Base-by-base conservation (phyloP, 2,797 vertebrate genomes). In the Petrocephalus schoutedeni region DNA sequence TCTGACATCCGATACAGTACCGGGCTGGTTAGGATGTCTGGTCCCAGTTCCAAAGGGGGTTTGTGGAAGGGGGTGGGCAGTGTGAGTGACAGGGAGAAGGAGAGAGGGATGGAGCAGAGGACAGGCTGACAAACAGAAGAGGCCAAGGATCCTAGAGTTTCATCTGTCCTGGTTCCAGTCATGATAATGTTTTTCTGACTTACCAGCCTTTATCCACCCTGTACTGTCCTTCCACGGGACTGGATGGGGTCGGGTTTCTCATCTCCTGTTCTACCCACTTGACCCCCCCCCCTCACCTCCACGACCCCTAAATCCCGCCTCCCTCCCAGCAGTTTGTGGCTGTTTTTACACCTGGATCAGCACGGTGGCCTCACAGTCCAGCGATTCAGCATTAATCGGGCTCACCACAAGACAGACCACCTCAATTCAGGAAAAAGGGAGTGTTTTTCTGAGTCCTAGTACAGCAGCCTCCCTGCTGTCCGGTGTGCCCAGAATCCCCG, bases 181-280 rank as follows among this genome's bases (percentile, higher is more conserved):
- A 36, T 14, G 32, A 67, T 32, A 67, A 80, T 88, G 83, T 86
- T 86, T 86, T 86, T 36, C 86, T 86, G 53, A 64, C 5, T 88
- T 88, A 87, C 64, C 36, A n/a, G 45, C 74, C 85, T 83, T 80
- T 80, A 86, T 58, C 88, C 71, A 45, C 36, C 51, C 36, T 7
- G 14, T 32, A 21, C 21, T 57, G 67, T 82, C 88, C 41, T 86
- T 82, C 23, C 6, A 54, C 32, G 32, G 61, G 32, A 23, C 86
- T 57, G 41, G 67, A 49, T 28, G 23, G 32, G 57, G 51, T 89
- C 6, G 19, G 36, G 56, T 89, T 89, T 59, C 88, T 53, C 54
- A n/a, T 80, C 85, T 87, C 71, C 41, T 57, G 21, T 87, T 86
- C 16, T 21, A 82, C 67, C 57, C 85, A 82, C 85, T 89, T 89